Percentiles rank a stretch among this genome's conserved stretches.
phyloP scores from a whole-genome alignment of 2,113 vertebrate species.

The Bagarius yarrelli region DNA sequence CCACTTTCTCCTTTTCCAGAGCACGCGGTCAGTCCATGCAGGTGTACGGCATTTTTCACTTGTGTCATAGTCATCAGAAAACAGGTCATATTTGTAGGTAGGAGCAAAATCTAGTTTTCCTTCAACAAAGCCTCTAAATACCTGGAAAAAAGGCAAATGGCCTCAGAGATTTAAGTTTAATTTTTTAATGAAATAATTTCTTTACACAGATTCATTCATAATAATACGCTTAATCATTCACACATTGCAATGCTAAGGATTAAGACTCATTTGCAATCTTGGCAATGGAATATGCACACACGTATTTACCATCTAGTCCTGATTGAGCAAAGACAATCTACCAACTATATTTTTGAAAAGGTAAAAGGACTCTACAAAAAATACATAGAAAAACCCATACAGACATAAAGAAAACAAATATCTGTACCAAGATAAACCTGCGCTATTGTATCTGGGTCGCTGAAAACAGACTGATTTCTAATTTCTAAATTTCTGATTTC shows the following conservation, averaged over 20 bases:
- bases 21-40: slow-evolving; percentile 94
- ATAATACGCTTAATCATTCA: neutral
- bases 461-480: neutral
- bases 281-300: neutral
- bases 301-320: neutral
- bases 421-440: neutral
- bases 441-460: neutral
- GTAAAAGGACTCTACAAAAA: neutral
- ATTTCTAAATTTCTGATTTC: too few relatives aligned
- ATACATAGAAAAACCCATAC: neutral
- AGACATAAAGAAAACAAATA: neutral
- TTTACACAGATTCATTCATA: neutral
- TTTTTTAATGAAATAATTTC: neutral
- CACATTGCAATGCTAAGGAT: neutral
- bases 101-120: slow-evolving; percentile 94
- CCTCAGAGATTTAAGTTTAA: neutral
- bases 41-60: slow-evolving; percentile 98
- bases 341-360: neutral
- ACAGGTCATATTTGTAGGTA: slow-evolving; percentile 97
- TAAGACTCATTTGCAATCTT: neutral
- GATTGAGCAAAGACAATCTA: neutral
- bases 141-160: slow-evolving; percentile 62
- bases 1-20: slow-evolving; percentile 97
- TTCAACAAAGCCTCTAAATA: slow-evolving; percentile 91
- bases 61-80: slow-evolving; percentile 98